Evolutionary conservation across 2,888 invertebrate genomes (phyloP).

Genomic region (Leuctra nigra): DNA sequence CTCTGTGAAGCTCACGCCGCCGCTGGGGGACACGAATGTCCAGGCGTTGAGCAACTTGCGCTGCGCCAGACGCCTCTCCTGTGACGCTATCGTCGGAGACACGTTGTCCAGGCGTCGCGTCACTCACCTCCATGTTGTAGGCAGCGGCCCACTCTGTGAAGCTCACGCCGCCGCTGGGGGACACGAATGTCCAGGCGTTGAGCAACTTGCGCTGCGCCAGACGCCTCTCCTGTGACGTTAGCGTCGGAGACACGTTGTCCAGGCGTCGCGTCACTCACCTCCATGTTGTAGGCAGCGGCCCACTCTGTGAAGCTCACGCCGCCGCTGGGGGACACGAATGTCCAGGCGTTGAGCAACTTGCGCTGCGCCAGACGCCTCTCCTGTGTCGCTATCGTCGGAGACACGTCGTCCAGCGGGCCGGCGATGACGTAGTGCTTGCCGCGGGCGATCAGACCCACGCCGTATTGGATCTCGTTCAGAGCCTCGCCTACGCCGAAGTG

Average conservation of each 20-base stretch:
- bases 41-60: slow-evolving; percentile 19
- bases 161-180: slow-evolving; percentile 39
- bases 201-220: slow-evolving; percentile 18
- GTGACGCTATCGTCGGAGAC: slow-evolving; percentile 4
- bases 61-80: slow-evolving; percentile 19
- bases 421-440: slow-evolving; percentile 57
- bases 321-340: slow-evolving; percentile 39
- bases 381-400: slow-evolving; percentile 4
- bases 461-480: slow-evolving; percentile 71
- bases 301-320: slow-evolving; percentile 46
- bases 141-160: slow-evolving; percentile 48
- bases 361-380: slow-evolving; percentile 18
- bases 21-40: slow-evolving; percentile 39
- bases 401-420: slow-evolving; percentile 33
- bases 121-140: slow-evolving; percentile 42
- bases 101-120: slow-evolving; percentile 35
- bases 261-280: slow-evolving; percentile 42
- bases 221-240: slow-evolving; percentile 17
- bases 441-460: slow-evolving; percentile 59
- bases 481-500: slow-evolving; percentile 39
- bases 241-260: neutral
- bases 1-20: slow-evolving; percentile 41
- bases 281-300: slow-evolving; percentile 40
- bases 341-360: slow-evolving; percentile 28
- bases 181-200: slow-evolving; percentile 33